A percentile compares a stretch with the other conserved stretches of the same genome.
These are phyloP conservation scores for Lysandra bellargus DNA, from an alignment of 2,888 invertebrate species.

Conservation along the genomic window DNA sequence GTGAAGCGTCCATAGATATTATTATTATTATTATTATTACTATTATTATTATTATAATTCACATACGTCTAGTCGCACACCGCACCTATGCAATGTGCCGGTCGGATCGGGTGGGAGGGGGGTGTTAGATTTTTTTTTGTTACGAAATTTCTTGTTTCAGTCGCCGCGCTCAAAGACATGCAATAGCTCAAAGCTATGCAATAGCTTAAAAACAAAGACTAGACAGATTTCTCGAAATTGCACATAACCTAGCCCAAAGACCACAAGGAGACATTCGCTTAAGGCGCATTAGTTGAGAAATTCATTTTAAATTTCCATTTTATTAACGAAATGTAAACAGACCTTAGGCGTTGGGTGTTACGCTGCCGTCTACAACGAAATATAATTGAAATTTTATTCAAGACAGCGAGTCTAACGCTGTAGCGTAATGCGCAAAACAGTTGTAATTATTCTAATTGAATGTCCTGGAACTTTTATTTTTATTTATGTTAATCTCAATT, in stretches of 20 bases:
- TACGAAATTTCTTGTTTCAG: too few species aligned
- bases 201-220: not conserved
- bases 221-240: not conserved
- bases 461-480: not conserved
- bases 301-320: slow-evolving; percentile 72
- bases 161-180: too few species aligned
- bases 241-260: slow-evolving; percentile 21
- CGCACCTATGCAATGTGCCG: too few species aligned
- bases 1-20: too few species aligned
- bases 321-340: slow-evolving; percentile 75
- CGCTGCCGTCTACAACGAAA: slow-evolving; percentile 50
- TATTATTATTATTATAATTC: too few species aligned
- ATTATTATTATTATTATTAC: too few species aligned
- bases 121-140: too few species aligned
- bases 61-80: too few species aligned
- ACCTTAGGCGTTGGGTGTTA: slow-evolving; percentile 51
- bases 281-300: slow-evolving; percentile 61
- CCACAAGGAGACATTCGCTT: slow-evolving; percentile 20
- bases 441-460: slow-evolving; percentile 30
- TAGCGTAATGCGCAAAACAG: not conserved
- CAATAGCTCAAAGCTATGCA: too few species aligned
- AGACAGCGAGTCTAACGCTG: slow-evolving; percentile 49
- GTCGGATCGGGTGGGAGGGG: too few species aligned
- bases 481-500: not conserved
- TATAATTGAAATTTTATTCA: slow-evolving; percentile 73